A percentile compares a stretch with the other conserved stretches of the same genome.
Conservation (phyloP, 2,797 vertebrate genomes). For the Rhyacichthys aspro region DNA sequence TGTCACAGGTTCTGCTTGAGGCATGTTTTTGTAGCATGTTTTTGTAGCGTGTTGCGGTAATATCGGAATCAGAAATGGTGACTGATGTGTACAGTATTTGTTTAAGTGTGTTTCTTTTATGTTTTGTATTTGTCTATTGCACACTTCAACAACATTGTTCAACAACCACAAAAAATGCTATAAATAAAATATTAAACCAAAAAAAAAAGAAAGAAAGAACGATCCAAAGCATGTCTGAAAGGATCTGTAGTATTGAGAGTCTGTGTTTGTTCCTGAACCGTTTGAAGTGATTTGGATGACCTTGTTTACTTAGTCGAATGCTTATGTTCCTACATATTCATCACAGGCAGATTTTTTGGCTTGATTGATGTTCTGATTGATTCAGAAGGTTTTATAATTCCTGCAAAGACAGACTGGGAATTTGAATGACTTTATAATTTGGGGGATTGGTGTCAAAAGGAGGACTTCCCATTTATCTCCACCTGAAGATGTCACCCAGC, state of each 20-base stretch:
- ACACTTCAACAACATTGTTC: no score
- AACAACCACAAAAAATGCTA: no score
- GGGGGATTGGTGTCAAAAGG: neutral
- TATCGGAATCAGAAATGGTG: no score
- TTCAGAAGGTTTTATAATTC: slow-evolving; percentile 69
- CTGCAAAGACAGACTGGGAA: slow-evolving; percentile 49
- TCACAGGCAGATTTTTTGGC: slow-evolving; percentile 44
- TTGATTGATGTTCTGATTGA: slow-evolving; percentile 64
- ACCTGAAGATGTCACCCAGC: slow-evolving; percentile 75
- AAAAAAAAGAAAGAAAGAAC: no score
- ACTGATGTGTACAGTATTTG: no score
- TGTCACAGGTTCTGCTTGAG: no score
- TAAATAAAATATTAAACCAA: no score
- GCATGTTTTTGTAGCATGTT: no score
- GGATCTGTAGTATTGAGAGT: no score
- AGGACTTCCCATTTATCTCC: slow-evolving; percentile 10
- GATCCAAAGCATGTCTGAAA: no score
- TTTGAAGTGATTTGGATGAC: slow-evolving; percentile 54
- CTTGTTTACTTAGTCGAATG: slow-evolving; percentile 55
- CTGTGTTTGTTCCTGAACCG: slow-evolving; percentile 30
- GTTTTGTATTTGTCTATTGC: no score
- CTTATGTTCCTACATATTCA: slow-evolving; percentile 62
- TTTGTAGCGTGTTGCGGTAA: slow-evolving; percentile 2
- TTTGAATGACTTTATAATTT: slow-evolving; percentile 60
- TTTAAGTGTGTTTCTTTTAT: no score